Evolutionary conservation across 2,888 invertebrate genomes (phyloP), one percentile per base, ranked within the genome.

Genomic region (Melolontha melolontha): DNA sequence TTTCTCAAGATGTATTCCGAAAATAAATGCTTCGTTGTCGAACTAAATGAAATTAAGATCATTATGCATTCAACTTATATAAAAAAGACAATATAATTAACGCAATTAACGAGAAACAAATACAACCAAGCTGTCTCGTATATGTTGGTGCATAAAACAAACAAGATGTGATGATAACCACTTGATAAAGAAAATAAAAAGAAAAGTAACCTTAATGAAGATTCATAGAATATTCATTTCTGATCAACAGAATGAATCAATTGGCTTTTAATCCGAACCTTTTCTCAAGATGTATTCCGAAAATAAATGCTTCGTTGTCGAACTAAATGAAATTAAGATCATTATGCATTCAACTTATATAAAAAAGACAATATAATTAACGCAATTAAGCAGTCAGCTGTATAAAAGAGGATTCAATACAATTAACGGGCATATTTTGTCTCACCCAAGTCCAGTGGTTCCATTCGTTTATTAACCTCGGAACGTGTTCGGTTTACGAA

Each of bases 401-500:
- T 34, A 34, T 34, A 34, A 34, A 52, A 70, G 71, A 64, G 70
- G 71, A 72, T 72, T 72, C 70, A 66, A 72, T 70, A 71, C 68
- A 69, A 67, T 72, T 72, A 72, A 73, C 70, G 70, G 70, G 68
- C 70, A 72, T 72, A 70, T 70, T 74, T 74, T 70, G 71, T 71
- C 71, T 71, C 73, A 69, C 71, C 34, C 71, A 59, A 66, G 10
- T 62, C 59, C 29, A 47, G 29, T 47, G 47, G 47, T 62, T 62
- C 49, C 57, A 67, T 72, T 73, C 72, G 74, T 74, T 74, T 74
- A 70, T 74, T 74, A 73, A 73, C 72, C 74, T 70, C 68, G 27
- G 73, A 67, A 74, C 74, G 74, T 74, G 74, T 72, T 70, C 72
- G 68, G 74, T 67, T 69, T 74, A 70, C 71, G 67, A 72, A 73